These are phyloP conservation scores for Rhombomys opimus DNA, from an alignment of 2,113 vertebrate species.

Conservation along the genomic window DNA sequence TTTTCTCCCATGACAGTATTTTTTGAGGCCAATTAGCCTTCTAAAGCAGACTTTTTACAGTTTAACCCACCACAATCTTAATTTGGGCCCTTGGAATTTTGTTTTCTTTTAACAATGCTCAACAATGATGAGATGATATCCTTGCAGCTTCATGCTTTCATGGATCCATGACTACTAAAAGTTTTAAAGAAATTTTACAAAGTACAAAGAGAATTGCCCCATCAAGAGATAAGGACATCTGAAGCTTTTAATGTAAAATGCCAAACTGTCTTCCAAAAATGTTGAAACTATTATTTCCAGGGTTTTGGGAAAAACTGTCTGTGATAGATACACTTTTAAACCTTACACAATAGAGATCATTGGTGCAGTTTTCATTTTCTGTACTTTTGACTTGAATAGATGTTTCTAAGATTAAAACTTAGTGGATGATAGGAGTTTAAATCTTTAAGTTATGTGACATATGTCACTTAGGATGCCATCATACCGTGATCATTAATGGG, in stretches of 20 bases:
- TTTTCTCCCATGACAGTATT: neutral
- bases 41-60: neutral
- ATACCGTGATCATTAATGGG: neutral
- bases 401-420: slow-evolving; percentile 43
- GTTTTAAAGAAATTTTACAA: slow-evolving; percentile 46
- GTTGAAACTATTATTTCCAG: slow-evolving; percentile 37
- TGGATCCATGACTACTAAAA: neutral
- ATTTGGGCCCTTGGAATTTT: neutral
- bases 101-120: neutral
- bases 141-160: neutral
- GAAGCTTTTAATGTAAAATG: neutral
- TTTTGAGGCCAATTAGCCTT: neutral
- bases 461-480: neutral
- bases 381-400: neutral
- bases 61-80: neutral
- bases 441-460: slow-evolving; percentile 6
- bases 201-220: neutral
- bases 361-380: neutral
- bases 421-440: neutral
- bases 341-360: neutral
- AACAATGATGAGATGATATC: neutral
- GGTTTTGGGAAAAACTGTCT: neutral
- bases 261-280: slow-evolving; percentile 30
- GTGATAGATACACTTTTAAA: slow-evolving; percentile 2
- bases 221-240: neutral